phyloP scores from a whole-genome alignment of 92 coral and sea anemone species.

The Epizoanthus ramosus region DNA sequence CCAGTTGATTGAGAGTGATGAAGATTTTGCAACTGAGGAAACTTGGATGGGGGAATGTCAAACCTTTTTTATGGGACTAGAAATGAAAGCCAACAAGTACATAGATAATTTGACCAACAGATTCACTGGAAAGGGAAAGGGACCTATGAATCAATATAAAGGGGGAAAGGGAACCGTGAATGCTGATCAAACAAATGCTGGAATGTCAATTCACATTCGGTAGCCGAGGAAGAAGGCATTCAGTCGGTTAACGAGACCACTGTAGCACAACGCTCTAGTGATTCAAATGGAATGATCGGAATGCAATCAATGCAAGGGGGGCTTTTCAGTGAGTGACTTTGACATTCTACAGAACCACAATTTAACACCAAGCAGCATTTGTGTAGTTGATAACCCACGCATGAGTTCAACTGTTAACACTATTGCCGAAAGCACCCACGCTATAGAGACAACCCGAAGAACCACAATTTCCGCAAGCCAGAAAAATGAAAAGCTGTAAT shows the following conservation, averaged over 20 bases:
- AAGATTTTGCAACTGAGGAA: constrained; percentile 56
- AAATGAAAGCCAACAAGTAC: constrained; percentile 48
- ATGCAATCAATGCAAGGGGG: background rate
- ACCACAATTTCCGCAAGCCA: constrained; percentile 19
- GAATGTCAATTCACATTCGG: background rate
- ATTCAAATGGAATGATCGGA: constrained; percentile 39
- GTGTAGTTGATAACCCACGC: too few relatives aligned
- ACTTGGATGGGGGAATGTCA: constrained; percentile 64
- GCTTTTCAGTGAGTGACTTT: too few relatives aligned
- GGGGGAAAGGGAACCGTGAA: constrained; percentile 7
- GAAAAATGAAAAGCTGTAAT: constrained; percentile 35
- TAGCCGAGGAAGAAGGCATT: background rate
- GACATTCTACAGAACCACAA: too few relatives aligned
- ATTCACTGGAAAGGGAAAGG: constrained; percentile 30
- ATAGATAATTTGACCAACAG: constrained; percentile 37
- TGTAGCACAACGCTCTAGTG: constrained; percentile 4
- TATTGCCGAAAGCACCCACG: too few relatives aligned
- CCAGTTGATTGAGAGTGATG: constrained; percentile 50
- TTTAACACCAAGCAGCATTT: too few relatives aligned
- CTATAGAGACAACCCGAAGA: too few relatives aligned
- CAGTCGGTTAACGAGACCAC: constrained; percentile 7
- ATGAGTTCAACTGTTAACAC: too few relatives aligned
- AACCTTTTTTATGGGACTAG: constrained; percentile 43
- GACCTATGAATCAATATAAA: background rate
- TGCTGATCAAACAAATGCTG: background rate